Conservation (phyloP, 2,888 invertebrate genomes). For the Drosophila anomalata region DNA sequence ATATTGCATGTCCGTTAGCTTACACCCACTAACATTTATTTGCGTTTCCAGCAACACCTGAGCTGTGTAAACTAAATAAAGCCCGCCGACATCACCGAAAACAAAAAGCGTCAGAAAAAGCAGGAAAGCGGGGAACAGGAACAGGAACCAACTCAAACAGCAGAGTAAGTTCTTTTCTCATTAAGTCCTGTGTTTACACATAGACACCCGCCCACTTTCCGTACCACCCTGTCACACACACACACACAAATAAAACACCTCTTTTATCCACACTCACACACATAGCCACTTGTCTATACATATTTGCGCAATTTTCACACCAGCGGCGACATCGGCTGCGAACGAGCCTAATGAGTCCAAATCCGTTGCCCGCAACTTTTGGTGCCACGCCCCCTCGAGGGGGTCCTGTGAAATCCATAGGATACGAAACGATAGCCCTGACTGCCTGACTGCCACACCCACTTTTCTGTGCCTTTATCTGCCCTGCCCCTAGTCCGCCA, state of each 20-base stretch:
- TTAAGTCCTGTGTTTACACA: conserved; percentile 70
- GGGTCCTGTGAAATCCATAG: conserved; percentile 10
- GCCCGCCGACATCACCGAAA: conserved; percentile 39
- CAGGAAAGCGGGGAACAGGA: neutral
- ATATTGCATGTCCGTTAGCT: conserved; percentile 39
- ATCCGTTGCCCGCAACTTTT: conserved; percentile 69
- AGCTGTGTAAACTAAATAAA: conserved; percentile 45
- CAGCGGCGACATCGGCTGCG: conserved; percentile 45
- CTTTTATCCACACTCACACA: conserved; percentile 12
- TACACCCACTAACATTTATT: neutral
- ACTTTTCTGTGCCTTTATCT: conserved; percentile 20
- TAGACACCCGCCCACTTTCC: conserved; percentile 34
- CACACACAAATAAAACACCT: neutral
- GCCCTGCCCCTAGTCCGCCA: neutral
- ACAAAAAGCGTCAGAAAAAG: conserved; percentile 25
- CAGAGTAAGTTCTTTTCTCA: conserved; percentile 74
- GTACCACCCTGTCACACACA: conserved; percentile 8
- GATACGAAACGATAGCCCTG: conserved; percentile 12
- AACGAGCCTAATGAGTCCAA: conserved; percentile 73
- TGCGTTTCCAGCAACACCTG: conserved; percentile 6
- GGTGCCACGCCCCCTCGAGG: conserved; percentile 22
- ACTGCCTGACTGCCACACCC: conserved; percentile 11
- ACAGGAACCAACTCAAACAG: conserved; percentile 63
- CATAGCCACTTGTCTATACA: conserved; percentile 17
- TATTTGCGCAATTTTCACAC: conserved; percentile 66